Evolutionary conservation across 2,113 vertebrate genomes (phyloP).

Genomic region (Heterocephalus glaber): DNA sequence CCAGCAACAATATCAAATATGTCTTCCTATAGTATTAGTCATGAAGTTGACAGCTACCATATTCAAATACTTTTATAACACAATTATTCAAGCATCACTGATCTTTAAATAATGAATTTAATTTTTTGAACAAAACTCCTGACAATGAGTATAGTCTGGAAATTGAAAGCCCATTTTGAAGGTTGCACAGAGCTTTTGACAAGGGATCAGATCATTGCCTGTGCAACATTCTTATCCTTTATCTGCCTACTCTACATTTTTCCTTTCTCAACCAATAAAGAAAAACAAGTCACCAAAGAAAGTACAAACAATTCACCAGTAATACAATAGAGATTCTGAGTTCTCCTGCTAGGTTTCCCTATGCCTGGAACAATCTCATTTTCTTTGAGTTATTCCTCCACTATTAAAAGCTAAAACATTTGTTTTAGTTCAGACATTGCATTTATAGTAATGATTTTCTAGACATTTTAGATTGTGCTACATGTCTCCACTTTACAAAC

Average conservation of each 20-base stretch:
- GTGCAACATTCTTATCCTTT: not conserved
- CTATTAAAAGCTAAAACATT: not conserved
- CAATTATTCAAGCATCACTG: not conserved
- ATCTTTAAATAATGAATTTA: not conserved
- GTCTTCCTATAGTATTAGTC: not conserved
- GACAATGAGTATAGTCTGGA: not conserved
- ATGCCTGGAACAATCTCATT: not conserved
- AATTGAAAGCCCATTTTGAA: not conserved
- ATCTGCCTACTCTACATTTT: not conserved
- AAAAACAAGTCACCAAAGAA: not conserved
- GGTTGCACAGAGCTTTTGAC: not conserved
- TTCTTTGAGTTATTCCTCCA: not conserved
- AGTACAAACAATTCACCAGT: not conserved
- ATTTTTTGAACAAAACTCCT: not conserved
- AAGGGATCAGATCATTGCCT: not conserved
- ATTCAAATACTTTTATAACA: not conserved
- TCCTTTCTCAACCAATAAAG: not conserved
- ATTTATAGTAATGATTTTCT: not conserved
- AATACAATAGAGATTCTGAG: not conserved
- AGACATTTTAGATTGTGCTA: not conserved
- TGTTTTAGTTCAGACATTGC: not conserved
- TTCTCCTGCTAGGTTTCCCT: not conserved
- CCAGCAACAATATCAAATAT: not conserved
- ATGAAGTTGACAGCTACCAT: not conserved
- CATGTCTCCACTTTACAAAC: not conserved